These are phyloP conservation scores for Amphimallon solstitiale DNA, from an alignment of 2,888 invertebrate species.

Conservation along the genomic window DNA sequence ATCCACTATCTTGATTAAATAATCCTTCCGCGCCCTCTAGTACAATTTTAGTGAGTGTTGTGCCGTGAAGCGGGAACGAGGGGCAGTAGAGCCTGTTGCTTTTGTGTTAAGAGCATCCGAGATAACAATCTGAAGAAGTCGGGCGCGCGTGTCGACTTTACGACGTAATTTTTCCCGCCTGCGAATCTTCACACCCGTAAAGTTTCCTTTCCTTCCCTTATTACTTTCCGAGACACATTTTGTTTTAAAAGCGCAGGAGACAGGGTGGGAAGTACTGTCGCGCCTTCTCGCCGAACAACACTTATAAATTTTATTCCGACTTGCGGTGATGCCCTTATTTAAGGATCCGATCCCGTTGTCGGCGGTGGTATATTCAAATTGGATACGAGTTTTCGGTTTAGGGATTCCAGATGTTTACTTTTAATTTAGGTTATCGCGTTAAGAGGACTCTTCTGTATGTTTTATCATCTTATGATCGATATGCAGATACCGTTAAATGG, in stretches of 20 bases:
- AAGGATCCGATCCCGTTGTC: too few relatives aligned
- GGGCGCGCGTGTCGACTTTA: slow-evolving; percentile 25
- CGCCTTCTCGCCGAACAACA: not conserved
- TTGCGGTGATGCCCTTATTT: too few relatives aligned
- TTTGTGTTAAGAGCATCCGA: slow-evolving; percentile 35
- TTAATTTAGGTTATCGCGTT: too few relatives aligned
- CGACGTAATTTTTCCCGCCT: slow-evolving; percentile 31
- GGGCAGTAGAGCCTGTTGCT: slow-evolving; percentile 29
- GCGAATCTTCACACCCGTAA: slow-evolving; percentile 1
- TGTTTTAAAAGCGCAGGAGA: slow-evolving; percentile 3
- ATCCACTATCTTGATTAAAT: slow-evolving; percentile 10
- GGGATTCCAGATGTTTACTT: too few relatives aligned
- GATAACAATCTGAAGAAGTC: slow-evolving; percentile 35
- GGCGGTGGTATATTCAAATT: too few relatives aligned
- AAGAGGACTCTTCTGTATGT: too few relatives aligned
- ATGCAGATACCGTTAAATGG: too few relatives aligned
- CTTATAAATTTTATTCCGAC: slow-evolving; percentile 11
- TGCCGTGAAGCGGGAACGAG: not conserved
- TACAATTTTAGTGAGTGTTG: not conserved
- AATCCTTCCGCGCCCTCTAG: not conserved
- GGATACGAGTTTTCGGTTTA: too few relatives aligned
- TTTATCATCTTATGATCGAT: too few relatives aligned
- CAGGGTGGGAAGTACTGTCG: not conserved
- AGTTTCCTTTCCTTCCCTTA: slow-evolving; percentile 1
- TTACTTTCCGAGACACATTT: slow-evolving; percentile 21